These are phyloP conservation scores for Pycnomerus fuliginosus DNA, from an alignment of 2,888 invertebrate genomes.

Conservation along the genomic window DNA sequence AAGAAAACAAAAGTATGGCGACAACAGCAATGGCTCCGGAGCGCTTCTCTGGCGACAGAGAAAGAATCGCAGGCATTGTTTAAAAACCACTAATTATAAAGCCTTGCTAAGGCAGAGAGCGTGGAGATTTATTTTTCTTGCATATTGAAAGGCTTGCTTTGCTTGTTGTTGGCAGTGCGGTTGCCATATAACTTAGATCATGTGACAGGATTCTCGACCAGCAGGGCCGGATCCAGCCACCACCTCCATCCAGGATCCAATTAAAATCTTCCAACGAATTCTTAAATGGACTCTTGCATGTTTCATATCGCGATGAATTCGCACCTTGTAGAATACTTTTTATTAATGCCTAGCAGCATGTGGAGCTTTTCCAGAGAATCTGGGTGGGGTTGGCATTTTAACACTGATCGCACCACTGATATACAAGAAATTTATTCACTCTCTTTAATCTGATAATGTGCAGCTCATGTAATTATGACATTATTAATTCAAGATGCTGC, in stretches of 20 bases:
- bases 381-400: slow-evolving; percentile 18
- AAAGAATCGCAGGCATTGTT: slow-evolving; percentile 49
- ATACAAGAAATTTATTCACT: not conserved
- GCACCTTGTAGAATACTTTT: slow-evolving; percentile 8
- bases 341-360: slow-evolving; percentile 17
- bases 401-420: slow-evolving; percentile 7
- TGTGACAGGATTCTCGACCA: slow-evolving; percentile 46
- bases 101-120: slow-evolving; percentile 43
- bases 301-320: slow-evolving; percentile 16
- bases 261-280: slow-evolving; percentile 5
- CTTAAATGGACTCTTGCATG: slow-evolving; percentile 10
- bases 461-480: no score
- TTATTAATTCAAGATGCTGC: slow-evolving; percentile 4
- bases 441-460: not conserved
- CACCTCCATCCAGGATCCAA: not conserved
- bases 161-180: slow-evolving; percentile 47
- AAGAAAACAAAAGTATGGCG: slow-evolving; percentile 42
- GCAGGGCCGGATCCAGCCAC: slow-evolving; percentile 37
- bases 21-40: slow-evolving; percentile 37
- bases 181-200: slow-evolving; percentile 53
- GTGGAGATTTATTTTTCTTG: slow-evolving; percentile 54
- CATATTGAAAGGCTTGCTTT: slow-evolving; percentile 51
- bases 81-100: slow-evolving; percentile 55
- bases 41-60: slow-evolving; percentile 30
- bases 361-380: slow-evolving; percentile 25